These are phyloP conservation scores for Andrena marginata DNA, from an alignment of 2,888 invertebrate genomes.

Conservation along the genomic window DNA sequence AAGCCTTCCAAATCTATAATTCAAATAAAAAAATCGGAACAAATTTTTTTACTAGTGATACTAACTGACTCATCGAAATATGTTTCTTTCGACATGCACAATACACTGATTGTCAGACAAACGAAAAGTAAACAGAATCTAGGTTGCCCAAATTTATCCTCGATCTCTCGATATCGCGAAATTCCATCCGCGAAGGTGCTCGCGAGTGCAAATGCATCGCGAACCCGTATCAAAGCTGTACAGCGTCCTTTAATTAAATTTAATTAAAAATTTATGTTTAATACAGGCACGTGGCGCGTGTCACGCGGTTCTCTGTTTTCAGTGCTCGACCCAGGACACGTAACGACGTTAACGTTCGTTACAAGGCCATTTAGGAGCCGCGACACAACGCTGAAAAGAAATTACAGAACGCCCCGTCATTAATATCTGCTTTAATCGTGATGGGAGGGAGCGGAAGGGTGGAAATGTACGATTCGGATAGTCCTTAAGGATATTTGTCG, in stretches of 20 bases:
- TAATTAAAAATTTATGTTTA: slow-evolving; percentile 43
- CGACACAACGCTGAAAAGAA: not conserved
- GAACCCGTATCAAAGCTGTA: slow-evolving; percentile 10
- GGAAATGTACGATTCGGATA: slow-evolving; percentile 47
- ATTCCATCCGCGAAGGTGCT: not conserved
- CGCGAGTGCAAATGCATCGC: not conserved
- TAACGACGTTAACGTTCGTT: not conserved
- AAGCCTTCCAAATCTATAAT: too few relatives aligned
- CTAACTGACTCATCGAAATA: too few relatives aligned
- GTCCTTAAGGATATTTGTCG: slow-evolving; percentile 67
- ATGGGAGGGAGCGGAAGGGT: not conserved
- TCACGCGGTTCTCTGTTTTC: not conserved
- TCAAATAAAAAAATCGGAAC: too few relatives aligned
- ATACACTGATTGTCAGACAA: too few relatives aligned
- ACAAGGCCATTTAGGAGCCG: slow-evolving; percentile 11
- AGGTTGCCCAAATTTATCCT: not conserved
- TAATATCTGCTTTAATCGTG: slow-evolving; percentile 49
- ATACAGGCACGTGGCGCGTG: slow-evolving; percentile 1
- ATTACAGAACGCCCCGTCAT: slow-evolving; percentile 24
- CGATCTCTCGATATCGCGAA: not conserved
- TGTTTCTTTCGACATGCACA: too few relatives aligned
- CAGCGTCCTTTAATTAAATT: slow-evolving; percentile 39
- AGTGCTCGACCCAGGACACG: not conserved
- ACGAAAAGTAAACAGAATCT: too few relatives aligned
- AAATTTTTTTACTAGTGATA: too few relatives aligned